Base-by-base conservation (phyloP, 2,888 invertebrate genomes). In the Athetis lepigone region DNA sequence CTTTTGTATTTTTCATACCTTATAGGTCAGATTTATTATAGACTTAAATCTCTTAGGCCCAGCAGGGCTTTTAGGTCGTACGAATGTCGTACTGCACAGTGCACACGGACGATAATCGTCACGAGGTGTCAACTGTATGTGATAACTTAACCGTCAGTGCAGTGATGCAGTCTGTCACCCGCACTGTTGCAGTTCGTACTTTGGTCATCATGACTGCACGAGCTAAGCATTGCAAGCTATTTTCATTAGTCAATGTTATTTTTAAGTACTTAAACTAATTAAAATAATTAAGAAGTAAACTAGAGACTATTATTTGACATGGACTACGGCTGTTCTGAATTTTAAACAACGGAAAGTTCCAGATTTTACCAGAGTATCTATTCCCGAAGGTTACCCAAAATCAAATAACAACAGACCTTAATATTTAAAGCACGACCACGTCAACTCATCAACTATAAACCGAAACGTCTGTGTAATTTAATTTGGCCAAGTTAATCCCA, bases 381-480 rank as follows among this genome's bases (percentile, higher is more conserved):
- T 57, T 58, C 39, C 21, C 27, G 58, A 9, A 21, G 18, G 39
- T 60, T 29, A 62, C 42, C 2, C 39, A 54, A 57, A 29, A 43
- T 43, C 37, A 54, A 45, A 50, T 46, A 37, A 16, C 43, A 40
- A 1, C 16, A 57, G 16, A 62, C 18, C 39, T 60, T 52, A 71
- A 77, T 68, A 72, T 67, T 67, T 46, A 64, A 77, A 58, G 52
- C 51, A 23, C 18, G 51, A 11, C 47, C 49, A 57, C 45, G 79
- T 75, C 81, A 77, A 63, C 70, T 79, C 73, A 79, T 82, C 78
- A 86, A 84, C 84, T 86, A 87, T 78, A 82, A 68, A 85, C 87
- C 82, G 83, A 82, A 83, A 78, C 85, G 87, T 87, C 77, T 82
- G 85, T 80, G 86, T 92, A 94, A 93, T 94, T 90, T 90, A 93